phyloP scores from a whole-genome alignment of 2,888 invertebrate species.

The Halocaridina rubra region DNA sequence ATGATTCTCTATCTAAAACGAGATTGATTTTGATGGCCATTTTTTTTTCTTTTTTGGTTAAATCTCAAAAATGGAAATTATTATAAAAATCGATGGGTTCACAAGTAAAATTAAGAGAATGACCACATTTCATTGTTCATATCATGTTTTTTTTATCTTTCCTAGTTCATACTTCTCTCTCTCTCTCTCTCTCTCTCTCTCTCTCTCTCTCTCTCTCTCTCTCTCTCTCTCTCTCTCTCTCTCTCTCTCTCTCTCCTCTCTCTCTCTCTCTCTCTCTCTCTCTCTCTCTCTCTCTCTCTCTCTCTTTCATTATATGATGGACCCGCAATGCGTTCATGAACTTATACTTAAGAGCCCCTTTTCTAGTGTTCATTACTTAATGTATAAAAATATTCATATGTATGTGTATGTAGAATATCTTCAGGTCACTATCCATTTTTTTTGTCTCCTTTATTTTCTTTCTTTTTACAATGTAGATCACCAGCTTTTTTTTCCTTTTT shows the following conservation, averaged over 20 bases:
- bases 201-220: not conserved
- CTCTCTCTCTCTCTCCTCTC: not conserved
- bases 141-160: not conserved
- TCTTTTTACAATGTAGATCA: no score
- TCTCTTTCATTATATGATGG: not conserved
- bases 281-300: conserved; percentile 8
- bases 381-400: no score
- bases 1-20: not conserved
- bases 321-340: not conserved
- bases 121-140: no score
- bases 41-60: not conserved
- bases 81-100: no score
- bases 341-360: no score
- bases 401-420: no score
- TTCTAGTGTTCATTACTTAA: no score
- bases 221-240: not conserved
- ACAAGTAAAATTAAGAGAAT: not conserved
- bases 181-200: not conserved
- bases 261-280: conserved; percentile 8
- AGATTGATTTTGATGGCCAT: not conserved
- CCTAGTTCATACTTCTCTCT: not conserved
- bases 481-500: no score
- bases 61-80: not conserved
- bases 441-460: no score
- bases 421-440: no score